A percentile compares a stretch with the other conserved stretches of the same genome.
phyloP scores from a whole-genome alignment of 2,888 invertebrate species.

The Drosophila austrosaltans region DNA sequence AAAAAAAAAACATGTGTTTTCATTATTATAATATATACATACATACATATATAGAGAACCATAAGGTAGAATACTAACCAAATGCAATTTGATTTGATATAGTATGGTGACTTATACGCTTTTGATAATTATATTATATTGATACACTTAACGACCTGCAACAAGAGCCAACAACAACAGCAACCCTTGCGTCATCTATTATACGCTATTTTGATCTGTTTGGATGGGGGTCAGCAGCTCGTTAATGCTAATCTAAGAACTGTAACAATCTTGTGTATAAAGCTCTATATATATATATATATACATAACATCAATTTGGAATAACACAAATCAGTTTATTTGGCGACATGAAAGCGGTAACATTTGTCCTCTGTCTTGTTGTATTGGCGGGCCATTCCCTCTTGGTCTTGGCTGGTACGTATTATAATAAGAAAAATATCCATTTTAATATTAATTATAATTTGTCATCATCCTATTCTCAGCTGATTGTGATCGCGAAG shows the following conservation, averaged over 20 bases:
- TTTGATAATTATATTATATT: constrained; percentile 10
- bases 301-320: constrained; percentile 7
- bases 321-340: constrained; percentile 21
- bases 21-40: no score
- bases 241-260: constrained; percentile 29
- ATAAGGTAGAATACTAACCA: no score
- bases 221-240: constrained; percentile 16
- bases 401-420: constrained; percentile 49
- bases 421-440: no score
- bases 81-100: no score
- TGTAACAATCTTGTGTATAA: background rate
- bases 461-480: no score
- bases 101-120: background rate
- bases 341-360: constrained; percentile 47
- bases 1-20: no score
- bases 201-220: constrained; percentile 1
- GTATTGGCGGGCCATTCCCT: constrained; percentile 50
- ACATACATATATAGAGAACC: no score
- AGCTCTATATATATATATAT: background rate
- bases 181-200: constrained; percentile 5
- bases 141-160: constrained; percentile 26
- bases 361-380: constrained; percentile 55
- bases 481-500: constrained; percentile 42
- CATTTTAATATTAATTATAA: no score
- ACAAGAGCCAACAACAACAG: background rate